A percentile compares a stretch with the other conserved stretches of the same genome.
Conservation (phyloP, 1,140 invertebrate genomes). For the Andrena cerasifolii region DNA sequence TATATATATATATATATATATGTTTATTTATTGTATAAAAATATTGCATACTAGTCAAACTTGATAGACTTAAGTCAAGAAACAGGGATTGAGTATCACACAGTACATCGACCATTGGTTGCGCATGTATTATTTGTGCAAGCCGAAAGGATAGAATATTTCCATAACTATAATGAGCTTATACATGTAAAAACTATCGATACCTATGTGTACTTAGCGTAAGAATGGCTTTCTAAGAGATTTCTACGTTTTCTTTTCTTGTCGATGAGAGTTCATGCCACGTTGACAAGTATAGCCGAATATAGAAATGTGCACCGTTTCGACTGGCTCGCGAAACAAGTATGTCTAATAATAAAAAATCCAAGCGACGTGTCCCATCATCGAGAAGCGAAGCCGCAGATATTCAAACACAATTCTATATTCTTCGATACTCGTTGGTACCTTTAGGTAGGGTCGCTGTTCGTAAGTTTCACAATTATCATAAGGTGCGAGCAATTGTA, state of each 20-base stretch:
- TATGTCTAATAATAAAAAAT: conserved; percentile 29
- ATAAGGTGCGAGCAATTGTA: conserved; percentile 58
- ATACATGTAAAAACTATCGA: conserved; percentile 80
- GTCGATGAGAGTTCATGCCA: conserved; percentile 29
- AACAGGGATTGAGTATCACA: conserved; percentile 76
- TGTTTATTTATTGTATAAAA: conserved; percentile 67
- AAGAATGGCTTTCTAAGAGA: conserved; percentile 74
- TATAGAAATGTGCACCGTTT: conserved; percentile 34
- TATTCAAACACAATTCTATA: conserved; percentile 42
- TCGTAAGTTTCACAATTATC: conserved; percentile 72
- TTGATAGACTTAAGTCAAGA: conserved; percentile 71
- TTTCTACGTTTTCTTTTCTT: conserved; percentile 56
- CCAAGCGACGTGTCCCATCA: neutral
- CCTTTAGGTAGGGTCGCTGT: conserved; percentile 58
- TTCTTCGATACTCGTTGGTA: conserved; percentile 40
- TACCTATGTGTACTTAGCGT: conserved; percentile 80
- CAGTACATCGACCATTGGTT: conserved; percentile 66
- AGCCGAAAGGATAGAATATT: conserved; percentile 68
- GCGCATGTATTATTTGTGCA: conserved; percentile 59
- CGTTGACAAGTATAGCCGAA: conserved; percentile 39
- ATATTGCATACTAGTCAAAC: conserved; percentile 77
- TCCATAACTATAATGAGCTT: conserved; percentile 82
- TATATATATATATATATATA: conserved; percentile 38
- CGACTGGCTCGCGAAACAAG: neutral
- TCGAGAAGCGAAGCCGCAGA: neutral